Base-by-base conservation (phyloP, 2,113 vertebrate species). In the Suricata suricatta region DNA sequence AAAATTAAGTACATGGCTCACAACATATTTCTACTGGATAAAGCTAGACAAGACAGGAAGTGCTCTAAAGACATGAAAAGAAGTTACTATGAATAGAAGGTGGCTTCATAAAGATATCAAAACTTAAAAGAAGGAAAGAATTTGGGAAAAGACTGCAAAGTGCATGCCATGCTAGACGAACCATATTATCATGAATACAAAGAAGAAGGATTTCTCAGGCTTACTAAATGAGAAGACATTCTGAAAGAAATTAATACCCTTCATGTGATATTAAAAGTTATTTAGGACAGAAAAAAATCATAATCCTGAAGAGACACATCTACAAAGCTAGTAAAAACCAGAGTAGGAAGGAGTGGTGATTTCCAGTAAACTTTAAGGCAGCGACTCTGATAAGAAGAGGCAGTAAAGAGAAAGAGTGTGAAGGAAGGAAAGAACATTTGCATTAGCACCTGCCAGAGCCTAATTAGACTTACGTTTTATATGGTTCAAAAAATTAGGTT, bases 11-110 rank as follows among this genome's bases (percentile, higher is more conserved):
- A 69, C 41, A 17, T 63, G 41, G 7, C 7, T 81, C 52, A 17
- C n/a, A 96, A 38, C 79, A 71, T 29, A 93, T 83, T 96, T 95
- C 74, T 80, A 72, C n/a, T 14, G 31, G 23, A 87, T 80, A 81
- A 81, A 81, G 54, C 31, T 47, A 66, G 72, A 79, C 12, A 93
- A 76, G 23, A 79, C 16, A 90, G 16, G 54, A 57, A 86, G 10
- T 87, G 68, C 41, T 86, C 89, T 60, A 74, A 52, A 86, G 31
- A 44, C 60, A 89, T 54, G 1, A 81, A 17, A 82, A 84, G 54
- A 96, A 81, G 81, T 80, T 23, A 86, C 35, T 31, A 35, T 25
- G 17, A 44, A 44, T 19, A 94, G 19, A 94, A 94, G 52, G 41
- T n/a, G 33, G 5, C 27, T 96, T 57, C 52, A 88, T 47, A 71